Percentiles rank a stretch among this genome's conserved stretches.
These are phyloP conservation scores for Lacerta viridis DNA, from an alignment of 2,797 vertebrate species.

Conservation along the genomic window DNA sequence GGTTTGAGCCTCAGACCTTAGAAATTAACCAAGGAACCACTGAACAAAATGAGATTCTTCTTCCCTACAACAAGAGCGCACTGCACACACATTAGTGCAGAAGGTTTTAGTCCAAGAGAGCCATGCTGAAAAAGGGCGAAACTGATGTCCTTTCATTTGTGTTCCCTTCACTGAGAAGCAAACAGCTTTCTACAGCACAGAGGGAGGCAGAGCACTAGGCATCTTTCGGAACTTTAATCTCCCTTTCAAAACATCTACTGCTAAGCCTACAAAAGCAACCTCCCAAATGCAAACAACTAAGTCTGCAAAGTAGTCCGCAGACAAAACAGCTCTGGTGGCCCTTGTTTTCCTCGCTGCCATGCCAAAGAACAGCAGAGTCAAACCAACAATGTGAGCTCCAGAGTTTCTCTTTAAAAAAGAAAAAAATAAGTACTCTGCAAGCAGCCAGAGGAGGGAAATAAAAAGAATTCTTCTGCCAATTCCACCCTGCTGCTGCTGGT, in stretches of 20 bases:
- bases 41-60: not conserved
- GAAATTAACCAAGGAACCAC: not conserved
- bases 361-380: conserved; percentile 25
- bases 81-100: conserved; percentile 4
- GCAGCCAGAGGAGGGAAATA: not conserved
- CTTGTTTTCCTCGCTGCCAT: conserved; percentile 29
- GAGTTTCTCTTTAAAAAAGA: conserved; percentile 3
- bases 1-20: not conserved
- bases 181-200: conserved; percentile 42
- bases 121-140: not conserved
- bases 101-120: not conserved
- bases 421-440: not conserved
- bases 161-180: conserved; percentile 2
- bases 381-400: conserved; percentile 17
- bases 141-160: not conserved
- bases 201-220: not conserved
- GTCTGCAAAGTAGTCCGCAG: conserved; percentile 40
- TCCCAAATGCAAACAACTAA: conserved; percentile 47
- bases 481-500: not conserved
- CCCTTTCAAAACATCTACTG: conserved; percentile 23
- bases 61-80: not conserved
- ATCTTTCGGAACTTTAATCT: conserved; percentile 38
- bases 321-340: conserved; percentile 43
- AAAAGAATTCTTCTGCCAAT: conserved; percentile 6
- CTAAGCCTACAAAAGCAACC: conserved; percentile 10